A percentile compares a stretch with the other conserved stretches of the same genome.
Evolutionary conservation across 2,888 invertebrate genomes (phyloP).

Genomic region (Orchesella flavescens): DNA sequence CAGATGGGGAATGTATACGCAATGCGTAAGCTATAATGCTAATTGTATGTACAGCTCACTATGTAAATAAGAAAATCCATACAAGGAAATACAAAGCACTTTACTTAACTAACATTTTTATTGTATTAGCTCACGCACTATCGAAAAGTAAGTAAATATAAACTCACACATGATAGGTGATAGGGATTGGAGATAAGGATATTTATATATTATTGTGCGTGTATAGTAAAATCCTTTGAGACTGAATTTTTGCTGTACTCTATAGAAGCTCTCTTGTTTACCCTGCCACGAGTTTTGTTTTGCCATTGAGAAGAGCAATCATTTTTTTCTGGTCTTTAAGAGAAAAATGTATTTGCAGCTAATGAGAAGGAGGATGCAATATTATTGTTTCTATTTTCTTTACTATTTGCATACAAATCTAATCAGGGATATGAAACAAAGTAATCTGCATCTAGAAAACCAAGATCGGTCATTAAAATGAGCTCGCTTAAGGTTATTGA

Average conservation of each 20-base stretch:
- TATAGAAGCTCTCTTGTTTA: conserved; percentile 47
- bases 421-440: no score
- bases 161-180: no score
- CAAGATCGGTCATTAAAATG: no score
- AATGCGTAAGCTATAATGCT: not conserved
- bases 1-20: no score
- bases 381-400: conserved; percentile 10
- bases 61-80: conserved; percentile 10
- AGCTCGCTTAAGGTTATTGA: not conserved
- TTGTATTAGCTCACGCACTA: conserved; percentile 21
- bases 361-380: not conserved
- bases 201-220: no score
- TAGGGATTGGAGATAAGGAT: no score
- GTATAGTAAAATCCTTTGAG: no score
- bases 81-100: conserved; percentile 17
- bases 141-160: conserved; percentile 7
- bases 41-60: not conserved
- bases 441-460: no score
- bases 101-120: not conserved
- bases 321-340: conserved; percentile 11
- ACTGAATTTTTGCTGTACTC: conserved; percentile 15
- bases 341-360: not conserved
- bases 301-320: conserved; percentile 59
- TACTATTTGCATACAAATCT: not conserved
- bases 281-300: conserved; percentile 65